Conservation (phyloP, 30 jellyfish, hydroid and myxozoan genomes). For the Catostylus mosaicus region DNA sequence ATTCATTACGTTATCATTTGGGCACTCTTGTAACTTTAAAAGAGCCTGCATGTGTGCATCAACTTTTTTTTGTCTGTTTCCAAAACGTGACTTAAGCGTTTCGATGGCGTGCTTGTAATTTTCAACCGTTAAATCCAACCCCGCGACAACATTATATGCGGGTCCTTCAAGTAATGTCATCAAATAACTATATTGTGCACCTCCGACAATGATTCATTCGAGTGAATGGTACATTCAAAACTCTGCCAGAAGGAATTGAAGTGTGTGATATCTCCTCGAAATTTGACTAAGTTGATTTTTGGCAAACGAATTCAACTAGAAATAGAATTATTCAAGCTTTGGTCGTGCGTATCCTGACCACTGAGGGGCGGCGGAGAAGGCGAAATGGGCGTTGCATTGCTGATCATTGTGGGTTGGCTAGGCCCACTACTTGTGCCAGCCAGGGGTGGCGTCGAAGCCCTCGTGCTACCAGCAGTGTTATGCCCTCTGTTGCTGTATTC, state of each 20-base stretch:
- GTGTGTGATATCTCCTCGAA: conserved; percentile 45
- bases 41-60: conserved; percentile 69
- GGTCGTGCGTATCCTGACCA: too few relatives aligned
- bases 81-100: conserved; percentile 46
- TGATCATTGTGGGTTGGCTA: background rate
- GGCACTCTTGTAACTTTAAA: conserved; percentile 11
- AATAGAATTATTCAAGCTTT: background rate
- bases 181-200: conserved; percentile 64
- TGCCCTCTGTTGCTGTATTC: background rate
- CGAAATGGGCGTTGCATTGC: background rate
- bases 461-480: background rate
- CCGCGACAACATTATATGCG: conserved; percentile 46
- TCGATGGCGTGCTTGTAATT: conserved; percentile 50
- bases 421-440: background rate
- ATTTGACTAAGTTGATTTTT: conserved; percentile 17
- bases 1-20: background rate
- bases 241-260: conserved; percentile 51
- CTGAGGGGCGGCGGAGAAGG: background rate
- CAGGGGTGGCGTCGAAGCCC: background rate
- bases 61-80: conserved; percentile 38
- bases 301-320: conserved; percentile 29
- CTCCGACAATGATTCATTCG: conserved; percentile 33
- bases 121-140: conserved; percentile 59
- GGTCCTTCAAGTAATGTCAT: conserved; percentile 63
- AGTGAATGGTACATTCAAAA: conserved; percentile 48